phyloP scores from a whole-genome alignment of 2,113 vertebrate genomes.

The Puma concolor region DNA sequence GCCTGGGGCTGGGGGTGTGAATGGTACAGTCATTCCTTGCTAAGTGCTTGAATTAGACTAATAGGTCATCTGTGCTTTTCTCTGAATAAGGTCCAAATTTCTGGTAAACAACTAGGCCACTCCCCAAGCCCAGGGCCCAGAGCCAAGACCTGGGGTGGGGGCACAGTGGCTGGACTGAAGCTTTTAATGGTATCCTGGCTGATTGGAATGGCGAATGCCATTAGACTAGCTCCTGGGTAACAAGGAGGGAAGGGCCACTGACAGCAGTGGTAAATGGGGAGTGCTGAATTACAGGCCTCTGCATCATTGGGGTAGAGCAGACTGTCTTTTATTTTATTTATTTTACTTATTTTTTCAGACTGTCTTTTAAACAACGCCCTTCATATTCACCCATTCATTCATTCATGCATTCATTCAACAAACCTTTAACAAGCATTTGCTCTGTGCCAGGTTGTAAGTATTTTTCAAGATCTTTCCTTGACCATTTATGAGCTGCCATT shows the following conservation, averaged over 20 bases:
- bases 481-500: not conserved
- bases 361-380: conserved; percentile 45
- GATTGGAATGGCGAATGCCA: conserved; percentile 84
- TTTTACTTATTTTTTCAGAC: not conserved
- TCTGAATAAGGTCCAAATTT: conserved; percentile 89
- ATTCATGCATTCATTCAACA: conserved; percentile 40
- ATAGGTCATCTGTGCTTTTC: conserved; percentile 88
- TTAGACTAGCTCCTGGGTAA: conserved; percentile 85
- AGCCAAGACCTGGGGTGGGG: conserved; percentile 83
- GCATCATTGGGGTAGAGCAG: not conserved
- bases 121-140: conserved; percentile 85
- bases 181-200: conserved; percentile 86
- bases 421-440: conserved; percentile 26
- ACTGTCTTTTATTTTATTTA: conserved; percentile 13
- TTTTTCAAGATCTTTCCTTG: conserved; percentile 22
- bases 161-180: conserved; percentile 79
- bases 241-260: conserved; percentile 75
- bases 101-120: conserved; percentile 89
- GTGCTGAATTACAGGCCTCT: conserved; percentile 20
- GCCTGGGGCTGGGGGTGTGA: conserved; percentile 83
- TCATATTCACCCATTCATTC: conserved; percentile 18
- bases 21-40: conserved; percentile 85
- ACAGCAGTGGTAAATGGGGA: not conserved
- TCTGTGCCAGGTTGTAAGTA: not conserved
- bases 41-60: conserved; percentile 91